Conservation (phyloP, 2,888 invertebrate species). For the Parthenolecanium corni region DNA sequence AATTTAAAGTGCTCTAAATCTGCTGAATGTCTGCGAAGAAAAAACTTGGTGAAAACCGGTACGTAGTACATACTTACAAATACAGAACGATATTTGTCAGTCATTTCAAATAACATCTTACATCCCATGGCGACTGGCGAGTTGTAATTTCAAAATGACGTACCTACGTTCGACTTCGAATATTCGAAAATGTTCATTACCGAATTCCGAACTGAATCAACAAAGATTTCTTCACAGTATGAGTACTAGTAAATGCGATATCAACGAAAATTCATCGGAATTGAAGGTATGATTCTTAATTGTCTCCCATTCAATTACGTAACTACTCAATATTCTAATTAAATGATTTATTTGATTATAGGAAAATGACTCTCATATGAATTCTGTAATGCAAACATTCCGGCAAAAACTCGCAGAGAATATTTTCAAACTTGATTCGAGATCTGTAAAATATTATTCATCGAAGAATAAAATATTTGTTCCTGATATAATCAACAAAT, state of each 20-base stretch:
- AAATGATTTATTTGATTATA: background rate
- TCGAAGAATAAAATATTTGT: slow-evolving; percentile 82
- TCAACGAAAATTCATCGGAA: background rate
- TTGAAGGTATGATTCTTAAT: slow-evolving; percentile 1
- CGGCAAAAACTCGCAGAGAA: background rate
- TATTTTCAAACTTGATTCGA: slow-evolving; percentile 55
- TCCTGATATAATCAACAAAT: slow-evolving; percentile 74
- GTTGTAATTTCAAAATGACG: too few relatives aligned
- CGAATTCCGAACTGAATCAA: too few relatives aligned
- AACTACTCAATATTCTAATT: background rate
- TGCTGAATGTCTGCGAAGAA: too few relatives aligned
- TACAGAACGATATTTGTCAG: too few relatives aligned
- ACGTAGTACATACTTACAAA: too few relatives aligned
- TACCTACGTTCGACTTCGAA: too few relatives aligned
- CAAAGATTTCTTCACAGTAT: background rate
- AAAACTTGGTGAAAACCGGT: too few relatives aligned
- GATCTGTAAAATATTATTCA: slow-evolving; percentile 64
- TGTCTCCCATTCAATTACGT: background rate
- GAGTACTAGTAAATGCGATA: background rate
- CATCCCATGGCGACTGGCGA: too few relatives aligned
- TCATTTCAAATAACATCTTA: too few relatives aligned
- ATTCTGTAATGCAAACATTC: background rate
- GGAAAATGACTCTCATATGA: slow-evolving; percentile 18
- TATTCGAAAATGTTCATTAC: too few relatives aligned
- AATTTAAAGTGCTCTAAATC: too few relatives aligned